phyloP scores from a whole-genome alignment of 2,113 vertebrate genomes.

The Prionailurus viverrinus region DNA sequence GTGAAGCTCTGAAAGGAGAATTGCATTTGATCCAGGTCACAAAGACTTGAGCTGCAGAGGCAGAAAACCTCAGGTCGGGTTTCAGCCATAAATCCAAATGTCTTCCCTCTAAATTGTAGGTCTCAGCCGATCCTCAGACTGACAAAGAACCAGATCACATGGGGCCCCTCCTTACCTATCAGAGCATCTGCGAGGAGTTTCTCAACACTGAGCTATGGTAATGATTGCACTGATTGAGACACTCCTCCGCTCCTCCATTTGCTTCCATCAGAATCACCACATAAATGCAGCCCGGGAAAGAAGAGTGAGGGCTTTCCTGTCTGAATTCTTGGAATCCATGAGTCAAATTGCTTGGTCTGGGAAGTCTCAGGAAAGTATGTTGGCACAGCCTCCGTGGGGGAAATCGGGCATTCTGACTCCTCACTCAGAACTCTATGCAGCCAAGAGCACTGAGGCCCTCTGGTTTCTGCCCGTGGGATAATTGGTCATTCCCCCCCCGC shows the following conservation, averaged over 20 bases:
- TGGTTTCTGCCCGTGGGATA: constrained; percentile 42
- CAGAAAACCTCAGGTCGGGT: background rate
- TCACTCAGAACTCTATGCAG: constrained; percentile 4
- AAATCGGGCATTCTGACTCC: constrained; percentile 25
- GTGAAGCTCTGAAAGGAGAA: background rate
- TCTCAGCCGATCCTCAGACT: background rate
- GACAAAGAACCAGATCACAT: background rate
- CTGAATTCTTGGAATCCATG: constrained; percentile 32
- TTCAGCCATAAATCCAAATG: background rate
- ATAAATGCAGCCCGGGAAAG: background rate
- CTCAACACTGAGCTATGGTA: background rate
- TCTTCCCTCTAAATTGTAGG: background rate
- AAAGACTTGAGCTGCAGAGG: background rate
- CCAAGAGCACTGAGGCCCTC: background rate
- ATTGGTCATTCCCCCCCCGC: background rate
- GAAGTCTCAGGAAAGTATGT: background rate
- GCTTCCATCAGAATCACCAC: background rate
- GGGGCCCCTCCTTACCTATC: background rate
- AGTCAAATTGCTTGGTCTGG: constrained; percentile 45
- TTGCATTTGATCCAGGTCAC: background rate
- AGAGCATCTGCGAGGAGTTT: background rate
- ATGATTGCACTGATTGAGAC: background rate
- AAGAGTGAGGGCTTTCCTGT: background rate
- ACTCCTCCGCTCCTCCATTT: background rate
- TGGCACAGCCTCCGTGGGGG: background rate